These are phyloP conservation scores for Ophioninae sp. DNA, from an alignment of 2,888 invertebrate genomes.

Conservation along the genomic window DNA sequence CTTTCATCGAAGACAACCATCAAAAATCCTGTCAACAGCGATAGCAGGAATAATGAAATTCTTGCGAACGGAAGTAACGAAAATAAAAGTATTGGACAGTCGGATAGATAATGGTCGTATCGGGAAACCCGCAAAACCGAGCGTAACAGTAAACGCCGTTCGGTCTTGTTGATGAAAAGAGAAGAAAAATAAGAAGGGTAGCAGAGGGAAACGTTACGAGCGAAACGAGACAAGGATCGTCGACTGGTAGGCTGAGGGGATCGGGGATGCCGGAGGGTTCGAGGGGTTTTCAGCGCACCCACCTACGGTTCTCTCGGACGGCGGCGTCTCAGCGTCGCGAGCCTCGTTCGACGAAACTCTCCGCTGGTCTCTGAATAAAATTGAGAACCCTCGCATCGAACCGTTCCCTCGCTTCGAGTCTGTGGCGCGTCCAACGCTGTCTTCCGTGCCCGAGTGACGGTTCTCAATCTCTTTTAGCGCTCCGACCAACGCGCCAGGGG, in stretches of 20 bases:
- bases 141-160: conserved; percentile 63
- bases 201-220: conserved; percentile 57
- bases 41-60: too few relatives aligned
- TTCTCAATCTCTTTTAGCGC: conserved; percentile 10
- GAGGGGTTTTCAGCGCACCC: conserved; percentile 56
- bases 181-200: conserved; percentile 13
- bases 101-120: conserved; percentile 55
- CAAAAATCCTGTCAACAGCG: too few relatives aligned
- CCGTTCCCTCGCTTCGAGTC: conserved; percentile 19
- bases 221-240: conserved; percentile 49
- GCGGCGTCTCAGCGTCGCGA: conserved; percentile 43
- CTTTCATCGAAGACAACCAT: too few relatives aligned
- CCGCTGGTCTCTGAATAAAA: neutral
- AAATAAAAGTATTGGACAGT: conserved; percentile 15
- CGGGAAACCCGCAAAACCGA: conserved; percentile 60
- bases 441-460: neutral
- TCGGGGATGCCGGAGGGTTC: neutral
- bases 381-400: conserved; percentile 30
- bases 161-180: conserved; percentile 37
- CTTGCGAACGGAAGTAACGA: too few relatives aligned
- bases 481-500: too few relatives aligned
- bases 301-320: conserved; percentile 50
- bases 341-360: neutral
- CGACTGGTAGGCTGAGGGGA: neutral
- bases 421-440: conserved; percentile 3